phyloP scores from a whole-genome alignment of 1,140 invertebrate species.

The Drosophila bocqueti region DNA sequence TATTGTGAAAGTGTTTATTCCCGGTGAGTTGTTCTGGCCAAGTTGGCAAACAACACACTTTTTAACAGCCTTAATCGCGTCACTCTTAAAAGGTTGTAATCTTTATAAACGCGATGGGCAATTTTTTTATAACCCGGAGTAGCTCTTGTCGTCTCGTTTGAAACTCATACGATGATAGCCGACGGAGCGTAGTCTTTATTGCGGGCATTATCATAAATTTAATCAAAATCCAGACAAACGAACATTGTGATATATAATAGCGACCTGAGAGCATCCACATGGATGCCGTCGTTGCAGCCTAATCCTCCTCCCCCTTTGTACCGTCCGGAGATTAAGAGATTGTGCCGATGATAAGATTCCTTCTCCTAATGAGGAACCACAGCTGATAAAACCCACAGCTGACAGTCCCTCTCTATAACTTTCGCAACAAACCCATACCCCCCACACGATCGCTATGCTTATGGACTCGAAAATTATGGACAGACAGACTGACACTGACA shows the following conservation, averaged over 20 bases:
- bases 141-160: conserved; percentile 20
- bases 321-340: conserved; percentile 53
- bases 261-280: conserved; percentile 29
- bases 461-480: conserved; percentile 43
- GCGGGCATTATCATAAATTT: conserved; percentile 76
- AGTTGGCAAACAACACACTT: conserved; percentile 46
- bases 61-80: conserved; percentile 27
- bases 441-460: conserved; percentile 34
- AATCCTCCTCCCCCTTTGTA: not conserved
- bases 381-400: not conserved
- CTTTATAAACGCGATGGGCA: conserved; percentile 49
- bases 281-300: not conserved
- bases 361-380: conserved; percentile 31
- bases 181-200: conserved; percentile 51
- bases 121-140: conserved; percentile 29
- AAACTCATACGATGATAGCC: conserved; percentile 26
- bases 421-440: conserved; percentile 24
- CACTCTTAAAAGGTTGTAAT: conserved; percentile 42
- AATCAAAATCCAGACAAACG: conserved; percentile 65
- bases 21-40: conserved; percentile 27
- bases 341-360: conserved; percentile 33
- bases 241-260: conserved; percentile 41
- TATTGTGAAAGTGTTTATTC: conserved; percentile 48
- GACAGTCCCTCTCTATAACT: not conserved
- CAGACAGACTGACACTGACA: conserved; percentile 6